Conservation (phyloP, 2,113 vertebrate genomes). For the Taxidea taxus region DNA sequence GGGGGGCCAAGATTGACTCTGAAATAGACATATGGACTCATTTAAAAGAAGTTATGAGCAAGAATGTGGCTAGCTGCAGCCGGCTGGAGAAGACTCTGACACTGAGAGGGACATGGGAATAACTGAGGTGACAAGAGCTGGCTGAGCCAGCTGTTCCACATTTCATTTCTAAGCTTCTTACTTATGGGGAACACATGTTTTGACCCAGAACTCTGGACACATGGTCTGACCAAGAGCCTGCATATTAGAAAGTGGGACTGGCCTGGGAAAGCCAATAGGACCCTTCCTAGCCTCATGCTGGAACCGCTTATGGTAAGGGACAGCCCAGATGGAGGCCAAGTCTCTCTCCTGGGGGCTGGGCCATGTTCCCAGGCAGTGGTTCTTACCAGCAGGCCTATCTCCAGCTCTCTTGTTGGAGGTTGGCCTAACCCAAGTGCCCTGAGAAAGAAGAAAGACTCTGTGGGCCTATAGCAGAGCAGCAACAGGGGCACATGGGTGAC, state of each 20-base stretch:
- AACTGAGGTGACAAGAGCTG: slow-evolving; percentile 40
- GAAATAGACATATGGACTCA: not conserved
- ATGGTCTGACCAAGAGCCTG: not conserved
- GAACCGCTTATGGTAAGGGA: not conserved
- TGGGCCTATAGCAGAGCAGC: not conserved
- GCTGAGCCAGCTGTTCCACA: not conserved
- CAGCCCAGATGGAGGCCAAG: not conserved
- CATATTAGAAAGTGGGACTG: slow-evolving; percentile 24
- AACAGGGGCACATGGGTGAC: not conserved
- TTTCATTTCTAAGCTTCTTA: slow-evolving; percentile 53
- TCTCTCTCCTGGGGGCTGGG: not conserved
- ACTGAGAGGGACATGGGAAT: not conserved
- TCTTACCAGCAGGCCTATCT: not conserved
- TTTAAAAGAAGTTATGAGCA: slow-evolving; percentile 29
- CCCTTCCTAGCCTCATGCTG: slow-evolving; percentile 26
- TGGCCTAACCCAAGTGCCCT: not conserved
- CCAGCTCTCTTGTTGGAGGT: not conserved
- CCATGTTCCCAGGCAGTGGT: not conserved
- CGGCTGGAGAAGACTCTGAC: not conserved
- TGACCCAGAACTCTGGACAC: slow-evolving; percentile 37
- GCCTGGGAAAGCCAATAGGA: not conserved
- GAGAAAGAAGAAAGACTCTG: slow-evolving; percentile 2
- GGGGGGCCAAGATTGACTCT: not conserved
- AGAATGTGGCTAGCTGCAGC: slow-evolving; percentile 17
- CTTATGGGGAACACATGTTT: slow-evolving; percentile 58